A percentile compares a stretch with the other conserved stretches of the same genome.
Evolutionary conservation across 2,797 vertebrate species (phyloP).

Genomic region (Darevskia nairensis): DNA sequence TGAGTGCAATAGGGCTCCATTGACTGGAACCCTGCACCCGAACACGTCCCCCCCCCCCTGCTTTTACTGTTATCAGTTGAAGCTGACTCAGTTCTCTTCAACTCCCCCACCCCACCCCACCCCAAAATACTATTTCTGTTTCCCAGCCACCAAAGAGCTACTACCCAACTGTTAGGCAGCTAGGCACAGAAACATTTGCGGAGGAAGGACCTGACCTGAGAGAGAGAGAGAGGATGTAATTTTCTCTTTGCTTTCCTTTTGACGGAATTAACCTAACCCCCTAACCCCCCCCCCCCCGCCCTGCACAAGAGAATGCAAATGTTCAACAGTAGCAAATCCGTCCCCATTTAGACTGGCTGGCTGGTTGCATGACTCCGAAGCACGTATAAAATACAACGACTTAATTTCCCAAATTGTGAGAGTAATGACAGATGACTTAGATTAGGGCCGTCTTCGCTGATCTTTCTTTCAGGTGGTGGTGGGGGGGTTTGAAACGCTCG

Average conservation of each 20-base stretch:
- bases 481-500: not conserved
- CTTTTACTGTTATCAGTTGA: not conserved
- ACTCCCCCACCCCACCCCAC: too few species aligned
- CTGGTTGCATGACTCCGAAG: constrained; percentile 71
- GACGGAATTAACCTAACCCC: too few species aligned
- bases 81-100: too few species aligned
- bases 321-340: constrained; percentile 17
- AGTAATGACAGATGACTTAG: constrained; percentile 15
- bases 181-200: too few species aligned
- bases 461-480: not conserved
- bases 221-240: not conserved
- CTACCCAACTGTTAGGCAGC: not conserved
- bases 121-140: constrained; percentile 52
- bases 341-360: constrained; percentile 33
- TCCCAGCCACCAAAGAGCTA: not conserved
- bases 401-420: not conserved
- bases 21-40: constrained; percentile 1
- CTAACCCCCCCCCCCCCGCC: too few species aligned
- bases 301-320: constrained; percentile 39
- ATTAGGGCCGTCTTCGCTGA: constrained; percentile 28
- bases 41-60: not conserved
- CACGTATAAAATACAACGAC: constrained; percentile 32
- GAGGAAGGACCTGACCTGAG: not conserved
- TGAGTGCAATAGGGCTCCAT: not conserved
- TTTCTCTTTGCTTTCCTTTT: not conserved